These are phyloP conservation scores for Lottia gigantea DNA, from an alignment of 2,888 invertebrate genomes.

Conservation along the genomic window DNA sequence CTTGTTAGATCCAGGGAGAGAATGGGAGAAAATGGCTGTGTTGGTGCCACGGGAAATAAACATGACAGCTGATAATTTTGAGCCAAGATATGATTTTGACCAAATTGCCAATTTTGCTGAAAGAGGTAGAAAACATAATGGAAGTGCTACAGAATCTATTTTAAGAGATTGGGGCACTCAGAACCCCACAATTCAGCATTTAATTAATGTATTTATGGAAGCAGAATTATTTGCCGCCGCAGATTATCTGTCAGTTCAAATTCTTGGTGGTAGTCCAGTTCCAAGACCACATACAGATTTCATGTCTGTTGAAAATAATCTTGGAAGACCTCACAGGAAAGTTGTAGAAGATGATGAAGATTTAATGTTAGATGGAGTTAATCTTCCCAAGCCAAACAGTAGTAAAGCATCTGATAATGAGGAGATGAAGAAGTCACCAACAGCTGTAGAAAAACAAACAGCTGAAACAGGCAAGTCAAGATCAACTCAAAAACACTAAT, in stretches of 20 bases:
- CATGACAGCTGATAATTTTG: constrained; percentile 18
- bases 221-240: constrained; percentile 45
- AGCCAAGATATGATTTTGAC: constrained; percentile 24
- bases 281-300: constrained; percentile 6
- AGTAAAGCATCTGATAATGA: too few relatives aligned
- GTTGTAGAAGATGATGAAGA: too few relatives aligned
- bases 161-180: constrained; percentile 55
- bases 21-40: constrained; percentile 48
- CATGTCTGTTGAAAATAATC: too few relatives aligned
- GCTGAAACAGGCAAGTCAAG: too few relatives aligned
- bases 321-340: too few relatives aligned
- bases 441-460: too few relatives aligned
- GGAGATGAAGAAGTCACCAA: too few relatives aligned
- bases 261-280: constrained; percentile 38
- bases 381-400: too few relatives aligned
- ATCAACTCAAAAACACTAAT: too few relatives aligned
- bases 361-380: too few relatives aligned
- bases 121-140: constrained; percentile 30
- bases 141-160: constrained; percentile 39
- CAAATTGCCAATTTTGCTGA: constrained; percentile 31
- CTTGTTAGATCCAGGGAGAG: constrained; percentile 42
- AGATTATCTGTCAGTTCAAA: constrained; percentile 42
- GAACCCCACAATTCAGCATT: constrained; percentile 44
- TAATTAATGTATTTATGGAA: constrained; percentile 34
- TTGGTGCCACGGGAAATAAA: constrained; percentile 43